phyloP scores from a whole-genome alignment of 1,140 invertebrate genomes.

The Arctopsyche grandis region DNA sequence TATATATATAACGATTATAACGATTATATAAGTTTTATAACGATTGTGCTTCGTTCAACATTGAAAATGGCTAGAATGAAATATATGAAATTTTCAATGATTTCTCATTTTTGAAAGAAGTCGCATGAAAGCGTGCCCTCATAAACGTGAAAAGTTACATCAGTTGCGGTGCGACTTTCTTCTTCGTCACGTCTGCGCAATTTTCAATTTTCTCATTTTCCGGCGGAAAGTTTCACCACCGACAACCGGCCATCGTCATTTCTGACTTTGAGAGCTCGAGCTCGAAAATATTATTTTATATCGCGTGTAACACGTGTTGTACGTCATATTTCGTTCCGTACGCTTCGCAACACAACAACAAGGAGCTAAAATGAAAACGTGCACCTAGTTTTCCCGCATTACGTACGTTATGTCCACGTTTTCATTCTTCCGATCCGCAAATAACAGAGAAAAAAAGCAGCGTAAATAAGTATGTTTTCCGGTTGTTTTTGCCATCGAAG shows the following conservation, averaged over 20 bases:
- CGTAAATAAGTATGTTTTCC: neutral
- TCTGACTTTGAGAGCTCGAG: neutral
- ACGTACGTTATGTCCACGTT: too few relatives aligned
- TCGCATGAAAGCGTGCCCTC: neutral
- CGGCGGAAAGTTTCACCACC: constrained; percentile 6
- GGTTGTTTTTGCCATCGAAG: neutral
- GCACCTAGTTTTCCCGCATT: neutral
- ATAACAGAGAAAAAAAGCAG: neutral
- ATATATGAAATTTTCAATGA: too few relatives aligned
- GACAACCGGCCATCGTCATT: constrained; percentile 25
- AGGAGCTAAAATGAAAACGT: neutral
- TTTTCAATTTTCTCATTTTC: constrained; percentile 31
- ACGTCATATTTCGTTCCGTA: constrained; percentile 2
- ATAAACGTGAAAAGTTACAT: neutral
- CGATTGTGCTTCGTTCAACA: too few relatives aligned
- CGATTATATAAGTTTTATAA: too few relatives aligned
- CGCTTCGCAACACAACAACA: neutral
- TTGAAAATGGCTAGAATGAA: too few relatives aligned
- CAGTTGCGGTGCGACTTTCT: neutral
- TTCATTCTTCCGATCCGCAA: too few relatives aligned
- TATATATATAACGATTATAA: too few relatives aligned
- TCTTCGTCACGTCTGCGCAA: constrained; percentile 27
- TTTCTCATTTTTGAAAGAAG: too few relatives aligned
- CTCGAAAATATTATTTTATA: constrained; percentile 16
- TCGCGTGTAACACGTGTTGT: constrained; percentile 4